A percentile compares a stretch with the other conserved stretches of the same genome.
Evolutionary conservation across 1,140 invertebrate genomes (phyloP).

Genomic region (Paraescarpia echinospica): DNA sequence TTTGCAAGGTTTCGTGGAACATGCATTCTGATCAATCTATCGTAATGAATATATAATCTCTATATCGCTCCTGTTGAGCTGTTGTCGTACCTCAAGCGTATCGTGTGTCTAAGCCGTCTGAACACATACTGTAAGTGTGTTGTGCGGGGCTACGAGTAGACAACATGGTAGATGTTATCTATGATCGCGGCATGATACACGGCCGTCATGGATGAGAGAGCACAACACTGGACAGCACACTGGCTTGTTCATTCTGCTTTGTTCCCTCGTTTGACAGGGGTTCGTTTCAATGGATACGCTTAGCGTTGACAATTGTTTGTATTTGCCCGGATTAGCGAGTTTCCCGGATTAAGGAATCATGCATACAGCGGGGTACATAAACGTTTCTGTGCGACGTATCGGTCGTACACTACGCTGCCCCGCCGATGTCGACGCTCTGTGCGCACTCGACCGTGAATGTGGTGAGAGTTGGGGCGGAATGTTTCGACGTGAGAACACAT

Average conservation of each 20-base stretch:
- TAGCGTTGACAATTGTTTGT: too few relatives aligned
- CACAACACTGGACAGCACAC: not conserved
- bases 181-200: not conserved
- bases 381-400: too few relatives aligned
- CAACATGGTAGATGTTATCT: not conserved
- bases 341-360: too few relatives aligned
- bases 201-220: not conserved
- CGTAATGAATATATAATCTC: not conserved
- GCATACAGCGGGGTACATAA: too few relatives aligned
- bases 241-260: not conserved
- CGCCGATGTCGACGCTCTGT: too few relatives aligned
- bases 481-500: too few relatives aligned
- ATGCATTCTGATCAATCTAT: not conserved
- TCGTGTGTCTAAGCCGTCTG: not conserved
- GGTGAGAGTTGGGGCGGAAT: too few relatives aligned
- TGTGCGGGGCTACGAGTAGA: not conserved
- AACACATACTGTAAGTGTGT: not conserved
- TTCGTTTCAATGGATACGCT: not conserved
- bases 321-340: too few relatives aligned
- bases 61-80: not conserved
- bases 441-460: too few relatives aligned
- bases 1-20: not conserved
- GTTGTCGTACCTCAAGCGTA: not conserved
- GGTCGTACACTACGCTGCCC: too few relatives aligned
- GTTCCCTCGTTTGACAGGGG: not conserved